Evolutionary conservation across 1,140 invertebrate species (phyloP).

Genomic region (Druon quercuslanigerum): DNA sequence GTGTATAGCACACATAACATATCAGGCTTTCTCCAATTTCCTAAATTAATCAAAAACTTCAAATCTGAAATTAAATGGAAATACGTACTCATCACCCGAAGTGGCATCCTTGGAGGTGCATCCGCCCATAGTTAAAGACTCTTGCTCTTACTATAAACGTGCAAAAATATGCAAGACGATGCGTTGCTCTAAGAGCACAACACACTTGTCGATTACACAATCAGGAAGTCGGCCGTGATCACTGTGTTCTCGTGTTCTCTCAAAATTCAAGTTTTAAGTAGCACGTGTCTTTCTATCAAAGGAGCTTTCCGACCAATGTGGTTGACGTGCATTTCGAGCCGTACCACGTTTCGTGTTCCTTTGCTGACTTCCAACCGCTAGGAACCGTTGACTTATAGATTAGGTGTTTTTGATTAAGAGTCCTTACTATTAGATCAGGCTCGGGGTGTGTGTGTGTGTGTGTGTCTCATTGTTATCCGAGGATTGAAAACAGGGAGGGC

Average conservation of each 20-base stretch:
- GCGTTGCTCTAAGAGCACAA: neutral
- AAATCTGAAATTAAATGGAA: conserved; percentile 18
- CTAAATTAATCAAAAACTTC: neutral
- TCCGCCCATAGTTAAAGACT: conserved; percentile 66
- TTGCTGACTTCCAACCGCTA: too few species aligned
- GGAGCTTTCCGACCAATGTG: too few species aligned
- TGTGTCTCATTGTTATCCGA: neutral
- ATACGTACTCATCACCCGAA: conserved; percentile 72
- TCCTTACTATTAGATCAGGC: neutral
- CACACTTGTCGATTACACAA: neutral
- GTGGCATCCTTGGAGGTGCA: conserved; percentile 74
- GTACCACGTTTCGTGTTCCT: too few species aligned
- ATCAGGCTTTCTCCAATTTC: neutral
- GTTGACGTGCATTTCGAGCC: too few species aligned
- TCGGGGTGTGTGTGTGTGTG: neutral
- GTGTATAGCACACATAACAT: neutral
- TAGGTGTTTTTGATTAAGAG: too few species aligned
- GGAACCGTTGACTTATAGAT: too few species aligned
- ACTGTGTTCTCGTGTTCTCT: neutral
- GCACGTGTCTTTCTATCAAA: too few species aligned
- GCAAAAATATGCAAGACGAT: neutral
- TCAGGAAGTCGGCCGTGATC: neutral
- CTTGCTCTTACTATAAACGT: conserved; percentile 2
- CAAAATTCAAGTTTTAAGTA: too few species aligned
- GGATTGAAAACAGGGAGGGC: neutral